Percentiles rank a stretch among this genome's conserved stretches.
Conservation (phyloP, 2,797 vertebrate genomes). For the Psittacula echo region DNA sequence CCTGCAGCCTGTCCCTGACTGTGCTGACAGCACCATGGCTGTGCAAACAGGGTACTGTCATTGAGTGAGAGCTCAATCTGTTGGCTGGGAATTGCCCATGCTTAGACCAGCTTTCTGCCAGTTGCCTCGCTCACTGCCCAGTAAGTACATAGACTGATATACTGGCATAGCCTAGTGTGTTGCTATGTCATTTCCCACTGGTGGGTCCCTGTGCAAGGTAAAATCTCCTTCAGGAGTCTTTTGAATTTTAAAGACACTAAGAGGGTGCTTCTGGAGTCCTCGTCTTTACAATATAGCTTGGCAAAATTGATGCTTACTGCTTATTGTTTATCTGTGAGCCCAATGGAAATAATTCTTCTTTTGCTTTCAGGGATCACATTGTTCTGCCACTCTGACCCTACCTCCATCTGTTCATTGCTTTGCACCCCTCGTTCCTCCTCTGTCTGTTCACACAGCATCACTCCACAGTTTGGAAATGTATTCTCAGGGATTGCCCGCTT, state of each 20-base stretch:
- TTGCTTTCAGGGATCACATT: background rate
- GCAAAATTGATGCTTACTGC: background rate
- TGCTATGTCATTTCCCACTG: background rate
- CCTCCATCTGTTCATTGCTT: background rate
- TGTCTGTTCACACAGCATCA: accelerated
- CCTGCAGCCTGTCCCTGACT: background rate
- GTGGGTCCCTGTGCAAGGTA: background rate
- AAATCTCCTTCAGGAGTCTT: background rate
- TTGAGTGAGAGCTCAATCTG: background rate
- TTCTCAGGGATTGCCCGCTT: background rate
- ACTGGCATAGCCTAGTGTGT: background rate
- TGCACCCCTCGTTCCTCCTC: background rate
- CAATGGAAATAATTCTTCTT: background rate
- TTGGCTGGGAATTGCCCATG: background rate
- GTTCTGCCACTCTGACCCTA: background rate
- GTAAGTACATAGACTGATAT: accelerated
- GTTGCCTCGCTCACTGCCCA: accelerated
- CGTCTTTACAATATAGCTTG: background rate
- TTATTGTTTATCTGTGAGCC: background rate
- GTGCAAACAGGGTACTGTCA: background rate
- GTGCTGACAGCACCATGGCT: background rate
- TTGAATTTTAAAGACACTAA: background rate
- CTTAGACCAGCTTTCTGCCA: background rate
- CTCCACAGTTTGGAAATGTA: background rate
- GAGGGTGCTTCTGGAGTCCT: background rate